phyloP scores from a whole-genome alignment of 2,888 invertebrate genomes.

The Drosophila prolongata region DNA sequence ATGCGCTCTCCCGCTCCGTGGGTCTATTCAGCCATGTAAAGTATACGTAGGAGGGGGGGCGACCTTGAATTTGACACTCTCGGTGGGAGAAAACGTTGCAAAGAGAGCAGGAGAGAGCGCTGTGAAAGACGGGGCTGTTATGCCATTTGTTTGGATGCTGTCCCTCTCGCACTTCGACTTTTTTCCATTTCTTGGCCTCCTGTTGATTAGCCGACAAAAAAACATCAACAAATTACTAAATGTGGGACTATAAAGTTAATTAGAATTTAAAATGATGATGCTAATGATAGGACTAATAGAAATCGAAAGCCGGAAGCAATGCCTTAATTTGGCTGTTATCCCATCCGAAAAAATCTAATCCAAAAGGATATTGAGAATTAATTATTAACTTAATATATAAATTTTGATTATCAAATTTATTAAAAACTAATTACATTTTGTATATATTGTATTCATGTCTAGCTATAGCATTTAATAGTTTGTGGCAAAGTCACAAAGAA shows the following conservation, averaged over 20 bases:
- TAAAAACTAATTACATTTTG: too few species aligned
- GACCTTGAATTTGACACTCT: slow-evolving; percentile 69
- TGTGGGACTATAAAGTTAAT: slow-evolving; percentile 43
- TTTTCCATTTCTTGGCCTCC: slow-evolving; percentile 47
- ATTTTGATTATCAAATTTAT: too few species aligned
- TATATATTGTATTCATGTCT: too few species aligned
- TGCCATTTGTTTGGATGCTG: slow-evolving; percentile 37
- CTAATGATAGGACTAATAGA: slow-evolving; percentile 8
- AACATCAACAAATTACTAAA: slow-evolving; percentile 63
- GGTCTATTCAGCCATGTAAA: slow-evolving; percentile 52
- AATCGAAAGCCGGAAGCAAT: neutral
- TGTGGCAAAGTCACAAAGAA: too few species aligned
- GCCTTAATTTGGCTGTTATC: neutral
- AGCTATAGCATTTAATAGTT: too few species aligned
- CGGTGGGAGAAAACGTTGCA: neutral
- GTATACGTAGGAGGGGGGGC: slow-evolving; percentile 28
- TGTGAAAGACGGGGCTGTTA: slow-evolving; percentile 53
- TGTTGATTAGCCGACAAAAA: slow-evolving; percentile 60
- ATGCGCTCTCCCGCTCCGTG: slow-evolving; percentile 41
- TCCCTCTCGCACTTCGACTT: neutral
- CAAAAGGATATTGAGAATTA: too few species aligned
- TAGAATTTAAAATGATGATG: slow-evolving; percentile 8
- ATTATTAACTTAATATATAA: too few species aligned
- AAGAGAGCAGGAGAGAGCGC: slow-evolving; percentile 8
- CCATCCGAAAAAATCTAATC: too few species aligned